Evolutionary conservation across 1,140 invertebrate species (phyloP), one percentile per base, ranked within the genome.

Genomic region (Brachionus sp.): DNA sequence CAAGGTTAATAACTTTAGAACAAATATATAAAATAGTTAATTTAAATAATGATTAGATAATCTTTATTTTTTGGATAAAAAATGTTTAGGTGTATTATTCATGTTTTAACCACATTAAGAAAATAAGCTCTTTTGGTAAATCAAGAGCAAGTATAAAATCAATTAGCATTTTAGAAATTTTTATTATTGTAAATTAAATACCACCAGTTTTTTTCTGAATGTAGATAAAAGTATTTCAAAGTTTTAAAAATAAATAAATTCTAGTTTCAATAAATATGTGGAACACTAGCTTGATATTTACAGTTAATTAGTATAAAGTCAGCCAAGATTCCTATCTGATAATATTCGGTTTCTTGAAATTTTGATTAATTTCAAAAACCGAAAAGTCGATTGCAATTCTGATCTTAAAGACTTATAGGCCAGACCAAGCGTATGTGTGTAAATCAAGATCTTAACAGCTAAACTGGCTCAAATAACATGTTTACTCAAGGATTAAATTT

Each of bases 301-400:
- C 66, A 70, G 33, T 70, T 70, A 70, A 70, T 70, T 70, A 70
- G 66, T 70, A 42, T 23, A 70, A 70, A 39, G 23, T 46, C 29
- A 29, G 50, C 64, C 33, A 33, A 37, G 6, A 70, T 70, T 70
- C 16, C 37, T 70, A 70, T 19, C 66, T 70, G 66, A 70, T 44
- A 33, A 70, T 70, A 39, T 70, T 66, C 33, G 64, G n/a, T 66
- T 29, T 37, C 64, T 35, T n/a, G 33, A 37, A 66, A 66, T 13
- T 70, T 70, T 70, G 33, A 39, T 37, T 70, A 39, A 39, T 70
- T 37, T 70, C 37, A 39, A 19, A 9, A 12, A 46, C 44, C 33
- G 13, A 66, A 33, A 57, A 19, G 7, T 57, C 50, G 19, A 57
- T 7, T 57, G 6, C 6, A 19, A 57, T 57, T 57, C 19, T 10